Evolutionary conservation across 1,140 invertebrate species (phyloP).

Genomic region (Chelonus insularis): DNA sequence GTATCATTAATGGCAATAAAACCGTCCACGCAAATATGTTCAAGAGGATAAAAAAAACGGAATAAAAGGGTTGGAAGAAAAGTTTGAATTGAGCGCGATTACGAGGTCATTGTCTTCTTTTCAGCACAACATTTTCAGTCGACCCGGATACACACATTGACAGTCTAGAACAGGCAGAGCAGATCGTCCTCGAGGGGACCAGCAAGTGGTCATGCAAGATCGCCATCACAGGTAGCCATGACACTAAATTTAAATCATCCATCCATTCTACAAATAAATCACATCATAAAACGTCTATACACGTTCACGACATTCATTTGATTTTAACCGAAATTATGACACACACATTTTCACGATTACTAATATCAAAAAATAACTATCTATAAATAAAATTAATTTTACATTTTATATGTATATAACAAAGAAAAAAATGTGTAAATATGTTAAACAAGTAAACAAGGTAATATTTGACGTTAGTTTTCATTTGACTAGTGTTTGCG

Average conservation of each 20-base stretch:
- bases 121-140: slow-evolving; percentile 94
- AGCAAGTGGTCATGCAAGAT: slow-evolving; percentile 99
- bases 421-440: background rate
- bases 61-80: too few relatives aligned
- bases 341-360: background rate
- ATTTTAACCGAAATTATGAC: background rate
- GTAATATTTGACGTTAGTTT: too few relatives aligned
- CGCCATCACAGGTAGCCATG: slow-evolving; percentile 89
- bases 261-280: background rate
- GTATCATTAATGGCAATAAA: too few relatives aligned
- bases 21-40: too few relatives aligned
- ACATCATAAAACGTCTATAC: background rate
- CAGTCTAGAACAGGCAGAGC: slow-evolving; percentile 96
- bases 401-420: too few relatives aligned
- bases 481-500: too few relatives aligned
- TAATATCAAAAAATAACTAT: too few relatives aligned
- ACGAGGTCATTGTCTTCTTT: slow-evolving; percentile 54
- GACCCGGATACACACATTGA: slow-evolving; percentile 99
- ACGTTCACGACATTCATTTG: background rate
- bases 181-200: slow-evolving; percentile 97
- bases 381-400: too few relatives aligned
- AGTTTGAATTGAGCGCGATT: too few relatives aligned
- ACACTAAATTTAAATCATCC: slow-evolving; percentile 30
- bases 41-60: too few relatives aligned
- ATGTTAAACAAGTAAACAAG: background rate